These are phyloP conservation scores for Phataginus tricuspis DNA, from an alignment of 2,797 vertebrate genomes.

Conservation along the genomic window DNA sequence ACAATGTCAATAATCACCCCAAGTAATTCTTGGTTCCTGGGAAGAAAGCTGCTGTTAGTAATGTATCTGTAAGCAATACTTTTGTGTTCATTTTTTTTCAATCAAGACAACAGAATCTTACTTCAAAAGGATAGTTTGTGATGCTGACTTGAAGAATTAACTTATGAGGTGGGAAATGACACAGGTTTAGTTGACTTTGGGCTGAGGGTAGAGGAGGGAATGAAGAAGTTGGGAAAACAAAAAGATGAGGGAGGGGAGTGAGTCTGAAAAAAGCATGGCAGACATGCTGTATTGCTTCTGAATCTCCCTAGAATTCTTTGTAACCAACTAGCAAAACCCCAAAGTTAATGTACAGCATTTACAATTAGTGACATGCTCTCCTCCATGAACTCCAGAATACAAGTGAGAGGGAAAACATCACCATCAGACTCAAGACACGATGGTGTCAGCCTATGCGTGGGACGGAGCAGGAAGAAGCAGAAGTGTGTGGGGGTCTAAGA, in stretches of 20 bases:
- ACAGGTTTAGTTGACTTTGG: background rate
- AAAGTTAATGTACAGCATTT: background rate
- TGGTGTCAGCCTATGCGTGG: background rate
- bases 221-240: background rate
- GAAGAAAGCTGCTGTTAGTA: background rate
- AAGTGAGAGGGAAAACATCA: background rate
- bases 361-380: background rate
- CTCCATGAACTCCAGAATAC: background rate
- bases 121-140: background rate
- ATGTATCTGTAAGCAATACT: background rate
- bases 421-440: background rate
- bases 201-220: background rate
- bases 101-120: background rate
- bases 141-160: background rate
- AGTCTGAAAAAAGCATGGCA: background rate
- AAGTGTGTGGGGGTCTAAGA: background rate
- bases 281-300: fast-evolving
- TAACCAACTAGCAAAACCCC: background rate
- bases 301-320: background rate
- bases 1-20: background rate
- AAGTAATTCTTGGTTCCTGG: background rate
- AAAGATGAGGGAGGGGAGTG: background rate
- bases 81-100: background rate
- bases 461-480: background rate
- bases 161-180: background rate